These are phyloP conservation scores for Scaptomyza hsui DNA, from an alignment of 1,140 invertebrate genomes.

Conservation along the genomic window DNA sequence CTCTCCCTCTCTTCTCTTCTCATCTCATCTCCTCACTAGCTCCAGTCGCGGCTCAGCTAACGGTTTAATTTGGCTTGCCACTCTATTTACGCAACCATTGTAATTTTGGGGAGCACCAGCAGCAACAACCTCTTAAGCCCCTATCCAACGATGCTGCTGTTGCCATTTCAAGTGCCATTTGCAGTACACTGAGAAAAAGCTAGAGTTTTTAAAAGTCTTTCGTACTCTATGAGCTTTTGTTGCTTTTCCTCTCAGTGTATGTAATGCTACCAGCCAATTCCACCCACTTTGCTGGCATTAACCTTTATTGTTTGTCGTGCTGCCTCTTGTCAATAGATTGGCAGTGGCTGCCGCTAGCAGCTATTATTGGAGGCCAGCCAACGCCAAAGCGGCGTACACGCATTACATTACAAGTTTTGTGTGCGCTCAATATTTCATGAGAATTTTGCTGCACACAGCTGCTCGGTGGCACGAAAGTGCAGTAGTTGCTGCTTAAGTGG, in stretches of 20 bases:
- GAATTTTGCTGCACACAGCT: neutral
- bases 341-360: neutral
- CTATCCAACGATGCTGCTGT: neutral
- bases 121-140: neutral
- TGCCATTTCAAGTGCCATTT: slow-evolving; percentile 14
- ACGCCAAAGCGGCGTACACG: slow-evolving; percentile 41
- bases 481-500: slow-evolving; percentile 28
- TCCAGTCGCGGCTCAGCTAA: slow-evolving; percentile 9
- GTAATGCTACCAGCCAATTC: neutral
- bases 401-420: slow-evolving; percentile 31
- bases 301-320: slow-evolving; percentile 23
- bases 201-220: too few relatives aligned
- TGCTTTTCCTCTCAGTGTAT: neutral
- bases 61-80: slow-evolving; percentile 47
- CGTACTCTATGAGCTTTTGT: too few relatives aligned
- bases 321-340: slow-evolving; percentile 30
- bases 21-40: neutral
- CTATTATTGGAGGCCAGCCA: slow-evolving; percentile 9
- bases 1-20: neutral
- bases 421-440: slow-evolving; percentile 51
- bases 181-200: neutral
- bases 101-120: slow-evolving; percentile 22
- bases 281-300: neutral
- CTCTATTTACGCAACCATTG: slow-evolving; percentile 45
- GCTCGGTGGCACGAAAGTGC: slow-evolving; percentile 30